Evolutionary conservation across 2,797 vertebrate species (phyloP).

Genomic region (Rhadinocentrus ornatus): DNA sequence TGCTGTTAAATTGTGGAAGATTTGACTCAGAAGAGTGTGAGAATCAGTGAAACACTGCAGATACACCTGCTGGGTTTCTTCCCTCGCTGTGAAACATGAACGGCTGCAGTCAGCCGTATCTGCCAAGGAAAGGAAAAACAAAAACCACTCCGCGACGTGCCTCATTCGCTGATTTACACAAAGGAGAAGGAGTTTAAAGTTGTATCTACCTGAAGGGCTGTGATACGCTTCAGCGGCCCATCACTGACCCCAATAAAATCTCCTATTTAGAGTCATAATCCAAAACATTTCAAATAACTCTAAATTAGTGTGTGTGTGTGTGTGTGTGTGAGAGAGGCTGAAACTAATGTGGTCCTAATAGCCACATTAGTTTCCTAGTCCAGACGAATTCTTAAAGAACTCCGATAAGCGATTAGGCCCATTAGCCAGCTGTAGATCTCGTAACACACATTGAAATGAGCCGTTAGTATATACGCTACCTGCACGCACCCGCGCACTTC

Average conservation of each 20-base stretch:
- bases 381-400: slow-evolving; percentile 38
- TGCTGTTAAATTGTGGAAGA: neutral
- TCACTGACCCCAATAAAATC: slow-evolving; percentile 1
- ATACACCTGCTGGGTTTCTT: slow-evolving; percentile 3
- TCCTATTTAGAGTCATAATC: neutral
- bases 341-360: slow-evolving; percentile 58
- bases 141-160: neutral
- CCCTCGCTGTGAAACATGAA: neutral
- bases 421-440: slow-evolving; percentile 54
- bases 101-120: neutral
- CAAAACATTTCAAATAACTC: slow-evolving; percentile 8
- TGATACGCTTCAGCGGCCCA: neutral
- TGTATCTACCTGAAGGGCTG: neutral
- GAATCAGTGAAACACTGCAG: slow-evolving; percentile 1
- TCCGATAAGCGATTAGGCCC: slow-evolving; percentile 54
- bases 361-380: slow-evolving; percentile 50
- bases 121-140: neutral
- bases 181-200: neutral
- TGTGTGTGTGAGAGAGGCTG: slow-evolving; percentile 7
- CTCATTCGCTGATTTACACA: neutral
- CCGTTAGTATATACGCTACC: slow-evolving; percentile 1
- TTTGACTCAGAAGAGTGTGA: neutral
- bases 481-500: slow-evolving; percentile 9
- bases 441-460: slow-evolving; percentile 16
- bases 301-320: slow-evolving; percentile 18